These are phyloP conservation scores for Neuroterus valhalla DNA, from an alignment of 1,140 invertebrate genomes.

Conservation along the genomic window DNA sequence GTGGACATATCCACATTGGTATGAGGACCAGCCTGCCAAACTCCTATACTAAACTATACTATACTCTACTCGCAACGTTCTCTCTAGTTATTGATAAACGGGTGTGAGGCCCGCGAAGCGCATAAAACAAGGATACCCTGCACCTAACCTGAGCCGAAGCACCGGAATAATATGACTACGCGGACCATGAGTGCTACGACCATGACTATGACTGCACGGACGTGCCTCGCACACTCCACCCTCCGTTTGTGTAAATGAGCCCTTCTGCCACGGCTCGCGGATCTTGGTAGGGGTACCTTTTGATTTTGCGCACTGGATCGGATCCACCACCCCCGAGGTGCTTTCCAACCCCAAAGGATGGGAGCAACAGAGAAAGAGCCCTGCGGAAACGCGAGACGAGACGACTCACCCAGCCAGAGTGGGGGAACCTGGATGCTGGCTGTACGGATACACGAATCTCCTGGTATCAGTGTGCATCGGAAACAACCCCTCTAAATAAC, in stretches of 20 bases:
- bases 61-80: constrained; percentile 14
- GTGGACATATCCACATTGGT: background rate
- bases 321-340: constrained; percentile 37
- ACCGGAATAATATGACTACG: constrained; percentile 34
- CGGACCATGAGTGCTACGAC: constrained; percentile 32
- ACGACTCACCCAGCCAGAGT: constrained; percentile 36
- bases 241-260: constrained; percentile 43
- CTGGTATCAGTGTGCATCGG: constrained; percentile 61
- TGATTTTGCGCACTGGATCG: constrained; percentile 54
- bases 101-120: constrained; percentile 44
- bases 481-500: constrained; percentile 57
- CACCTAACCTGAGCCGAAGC: constrained; percentile 24
- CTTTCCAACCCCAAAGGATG: constrained; percentile 4
- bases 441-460: constrained; percentile 47
- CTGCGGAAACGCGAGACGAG: constrained; percentile 41
- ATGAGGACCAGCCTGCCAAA: constrained; percentile 18
- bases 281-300: constrained; percentile 29
- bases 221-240: background rate
- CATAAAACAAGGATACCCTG: constrained; percentile 52
- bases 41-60: constrained; percentile 6
- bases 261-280: constrained; percentile 41
- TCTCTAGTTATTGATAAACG: constrained; percentile 57
- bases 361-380: constrained; percentile 30
- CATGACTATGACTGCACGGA: constrained; percentile 21
- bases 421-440: constrained; percentile 58